phyloP scores from a whole-genome alignment of 2,113 vertebrate genomes.

The Daubentonia madagascariensis region DNA sequence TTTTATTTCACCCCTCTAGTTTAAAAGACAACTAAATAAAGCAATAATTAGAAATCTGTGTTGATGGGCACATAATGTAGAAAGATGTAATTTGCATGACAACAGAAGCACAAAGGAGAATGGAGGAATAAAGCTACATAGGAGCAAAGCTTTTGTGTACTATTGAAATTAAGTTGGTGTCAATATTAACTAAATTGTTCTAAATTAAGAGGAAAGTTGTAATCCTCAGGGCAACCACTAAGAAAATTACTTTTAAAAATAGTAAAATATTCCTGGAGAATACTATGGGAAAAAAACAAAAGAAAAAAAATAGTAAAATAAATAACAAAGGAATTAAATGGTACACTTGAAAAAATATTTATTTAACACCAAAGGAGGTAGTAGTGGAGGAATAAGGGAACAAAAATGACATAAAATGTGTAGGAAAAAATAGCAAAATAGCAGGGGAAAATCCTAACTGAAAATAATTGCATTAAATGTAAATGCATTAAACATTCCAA shows the following conservation, averaged over 20 bases:
- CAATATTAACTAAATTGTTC: background rate
- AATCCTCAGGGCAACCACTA: background rate
- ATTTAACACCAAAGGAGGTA: background rate
- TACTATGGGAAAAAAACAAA: too few species aligned
- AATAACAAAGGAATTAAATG: background rate
- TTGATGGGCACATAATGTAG: background rate
- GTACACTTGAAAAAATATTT: background rate
- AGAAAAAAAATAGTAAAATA: background rate
- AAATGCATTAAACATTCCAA: background rate
- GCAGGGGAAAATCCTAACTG: background rate
- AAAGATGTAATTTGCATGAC: background rate
- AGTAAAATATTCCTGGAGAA: too few species aligned
- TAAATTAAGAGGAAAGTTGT: background rate
- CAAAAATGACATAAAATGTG: background rate
- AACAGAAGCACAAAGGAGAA: background rate
- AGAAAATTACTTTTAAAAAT: background rate
- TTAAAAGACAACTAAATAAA: background rate
- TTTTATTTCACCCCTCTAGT: background rate
- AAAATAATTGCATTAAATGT: background rate
- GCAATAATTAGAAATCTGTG: background rate
- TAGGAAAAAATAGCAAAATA: background rate
- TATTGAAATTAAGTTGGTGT: background rate
- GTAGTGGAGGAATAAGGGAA: background rate
- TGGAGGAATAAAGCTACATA: background rate
- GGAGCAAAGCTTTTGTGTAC: background rate